Percentiles rank a stretch among this genome's conserved stretches.
Evolutionary conservation across 2,888 invertebrate genomes (phyloP).

Genomic region (Xestia rhomboidea): DNA sequence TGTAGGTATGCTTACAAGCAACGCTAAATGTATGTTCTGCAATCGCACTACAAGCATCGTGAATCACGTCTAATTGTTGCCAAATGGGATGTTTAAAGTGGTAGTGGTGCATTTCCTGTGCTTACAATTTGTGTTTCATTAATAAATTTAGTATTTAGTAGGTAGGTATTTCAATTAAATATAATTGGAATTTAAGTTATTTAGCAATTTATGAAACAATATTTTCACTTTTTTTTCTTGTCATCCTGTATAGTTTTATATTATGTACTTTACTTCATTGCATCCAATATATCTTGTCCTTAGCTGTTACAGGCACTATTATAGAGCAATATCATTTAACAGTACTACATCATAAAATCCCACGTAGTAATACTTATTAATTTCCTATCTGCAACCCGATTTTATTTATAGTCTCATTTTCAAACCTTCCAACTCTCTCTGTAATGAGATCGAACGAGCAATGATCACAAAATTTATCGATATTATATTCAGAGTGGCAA

Average conservation of each 20-base stretch:
- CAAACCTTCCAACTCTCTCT: conserved; percentile 51
- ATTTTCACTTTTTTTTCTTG: not conserved
- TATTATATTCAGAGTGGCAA: conserved; percentile 82
- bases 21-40: conserved; percentile 50
- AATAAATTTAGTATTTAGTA: no score
- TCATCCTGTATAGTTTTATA: no score
- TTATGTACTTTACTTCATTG: not conserved
- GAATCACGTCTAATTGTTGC: conserved; percentile 42
- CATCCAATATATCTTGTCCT: not conserved
- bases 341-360: not conserved
- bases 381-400: conserved; percentile 37
- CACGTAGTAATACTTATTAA: conserved; percentile 33
- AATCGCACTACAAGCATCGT: conserved; percentile 36
- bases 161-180: not conserved
- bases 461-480: conserved; percentile 80
- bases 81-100: conserved; percentile 28
- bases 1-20: conserved; percentile 50
- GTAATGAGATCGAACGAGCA: conserved; percentile 67
- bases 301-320: not conserved
- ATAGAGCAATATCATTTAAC: not conserved
- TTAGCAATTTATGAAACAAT: no score
- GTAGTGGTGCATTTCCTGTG: conserved; percentile 24
- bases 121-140: conserved; percentile 3
- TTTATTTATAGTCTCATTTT: conserved; percentile 56
- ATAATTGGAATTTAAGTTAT: not conserved